Evolutionary conservation across 2,888 invertebrate genomes (phyloP).

Genomic region (Lycophotia porphyrea): DNA sequence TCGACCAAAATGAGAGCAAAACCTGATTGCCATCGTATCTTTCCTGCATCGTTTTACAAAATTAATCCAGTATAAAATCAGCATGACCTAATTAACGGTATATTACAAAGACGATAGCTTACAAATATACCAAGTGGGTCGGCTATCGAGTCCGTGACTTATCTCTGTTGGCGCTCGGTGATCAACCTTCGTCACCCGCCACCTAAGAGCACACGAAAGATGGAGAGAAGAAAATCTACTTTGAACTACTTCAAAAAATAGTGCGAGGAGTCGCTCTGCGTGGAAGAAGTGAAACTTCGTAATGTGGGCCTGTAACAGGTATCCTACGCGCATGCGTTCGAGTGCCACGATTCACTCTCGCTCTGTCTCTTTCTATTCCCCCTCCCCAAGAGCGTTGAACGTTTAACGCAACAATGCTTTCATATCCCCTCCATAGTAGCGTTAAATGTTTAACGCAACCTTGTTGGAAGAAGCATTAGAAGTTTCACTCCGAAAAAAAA

Average conservation of each 20-base stretch:
- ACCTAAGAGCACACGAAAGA: conserved; percentile 62
- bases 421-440: too few relatives aligned
- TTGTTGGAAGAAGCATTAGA: too few relatives aligned
- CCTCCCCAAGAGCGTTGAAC: too few relatives aligned
- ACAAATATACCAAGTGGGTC: conserved; percentile 66
- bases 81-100: conserved; percentile 54
- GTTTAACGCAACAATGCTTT: too few relatives aligned
- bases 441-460: too few relatives aligned
- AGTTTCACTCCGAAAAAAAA: too few relatives aligned
- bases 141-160: conserved; percentile 72
- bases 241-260: neutral
- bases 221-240: conserved; percentile 30
- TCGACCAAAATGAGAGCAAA: neutral
- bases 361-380: too few relatives aligned
- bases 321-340: too few relatives aligned
- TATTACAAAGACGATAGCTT: conserved; percentile 57
- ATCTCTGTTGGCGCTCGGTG: conserved; percentile 58
- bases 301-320: too few relatives aligned
- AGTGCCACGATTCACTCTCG: too few relatives aligned
- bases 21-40: neutral
- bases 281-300: too few relatives aligned
- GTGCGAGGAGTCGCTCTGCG: too few relatives aligned
- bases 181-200: conserved; percentile 69
- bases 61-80: conserved; percentile 31
- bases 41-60: conserved; percentile 2